Conservation (phyloP, 2,888 invertebrate species). For the Lutraria lutraria region DNA sequence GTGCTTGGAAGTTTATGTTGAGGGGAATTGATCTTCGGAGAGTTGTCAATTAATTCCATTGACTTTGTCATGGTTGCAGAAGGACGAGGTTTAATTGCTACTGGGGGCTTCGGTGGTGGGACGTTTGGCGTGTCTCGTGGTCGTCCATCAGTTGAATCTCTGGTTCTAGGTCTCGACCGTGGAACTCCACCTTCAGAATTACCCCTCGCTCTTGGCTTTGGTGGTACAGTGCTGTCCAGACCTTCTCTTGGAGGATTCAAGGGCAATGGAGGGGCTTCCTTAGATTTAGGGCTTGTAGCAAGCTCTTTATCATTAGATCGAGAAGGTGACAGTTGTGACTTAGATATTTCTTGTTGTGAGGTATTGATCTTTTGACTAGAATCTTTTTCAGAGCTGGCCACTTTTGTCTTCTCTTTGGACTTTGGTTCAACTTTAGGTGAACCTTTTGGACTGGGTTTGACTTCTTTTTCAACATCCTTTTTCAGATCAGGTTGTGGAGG, state of each 20-base stretch:
- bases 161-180: conserved; percentile 56
- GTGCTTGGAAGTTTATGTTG: conserved; percentile 42
- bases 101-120: conserved; percentile 67
- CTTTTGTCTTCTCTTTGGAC: conserved; percentile 32
- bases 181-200: conserved; percentile 58
- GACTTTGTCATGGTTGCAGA: conserved; percentile 43
- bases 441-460: conserved; percentile 48
- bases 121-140: conserved; percentile 63
- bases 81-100: conserved; percentile 66
- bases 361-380: conserved; percentile 28
- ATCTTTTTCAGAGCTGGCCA: conserved; percentile 22
- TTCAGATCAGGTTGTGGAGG: conserved; percentile 41
- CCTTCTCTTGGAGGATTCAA: conserved; percentile 60
- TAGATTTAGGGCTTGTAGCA: conserved; percentile 62
- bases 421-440: conserved; percentile 46
- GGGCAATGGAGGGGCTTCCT: conserved; percentile 67
- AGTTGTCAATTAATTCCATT: conserved; percentile 31
- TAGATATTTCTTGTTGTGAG: conserved; percentile 30
- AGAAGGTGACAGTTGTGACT: conserved; percentile 49
- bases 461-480: conserved; percentile 47
- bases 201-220: conserved; percentile 60
- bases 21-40: conserved; percentile 7
- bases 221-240: conserved; percentile 43
- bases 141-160: conserved; percentile 57
- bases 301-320: conserved; percentile 53